phyloP scores from a whole-genome alignment of 2,888 invertebrate genomes.

The Melinopterus prodromus region DNA sequence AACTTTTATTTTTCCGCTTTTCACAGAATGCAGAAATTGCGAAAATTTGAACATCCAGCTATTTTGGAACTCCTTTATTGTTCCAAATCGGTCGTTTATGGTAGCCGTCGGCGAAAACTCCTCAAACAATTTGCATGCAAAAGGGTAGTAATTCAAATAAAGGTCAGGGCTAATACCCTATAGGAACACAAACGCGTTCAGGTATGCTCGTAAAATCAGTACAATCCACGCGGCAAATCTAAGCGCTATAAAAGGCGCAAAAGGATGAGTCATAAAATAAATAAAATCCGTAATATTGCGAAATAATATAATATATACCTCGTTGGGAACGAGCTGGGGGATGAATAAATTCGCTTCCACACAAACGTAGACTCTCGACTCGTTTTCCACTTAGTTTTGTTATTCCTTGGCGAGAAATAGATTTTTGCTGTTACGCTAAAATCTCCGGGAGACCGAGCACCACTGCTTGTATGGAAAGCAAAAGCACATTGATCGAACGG shows the following conservation, averaged over 20 bases:
- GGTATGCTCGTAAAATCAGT: background rate
- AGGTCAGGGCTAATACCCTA: conserved; percentile 20
- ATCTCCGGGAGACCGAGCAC: conserved; percentile 7
- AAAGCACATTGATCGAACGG: conserved; percentile 57
- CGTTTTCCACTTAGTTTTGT: background rate
- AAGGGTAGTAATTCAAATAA: conserved; percentile 22
- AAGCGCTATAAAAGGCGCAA: background rate
- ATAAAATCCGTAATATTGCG: background rate
- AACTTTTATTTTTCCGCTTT: too few relatives aligned
- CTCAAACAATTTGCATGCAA: conserved; percentile 12
- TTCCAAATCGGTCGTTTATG: background rate
- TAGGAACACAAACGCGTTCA: background rate
- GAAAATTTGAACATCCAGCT: too few relatives aligned
- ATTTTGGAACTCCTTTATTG: background rate
- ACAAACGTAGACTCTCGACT: conserved; percentile 22
- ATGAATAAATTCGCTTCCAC: conserved; percentile 29
- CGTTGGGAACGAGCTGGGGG: conserved; percentile 38
- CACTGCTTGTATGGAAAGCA: background rate
- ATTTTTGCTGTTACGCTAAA: background rate
- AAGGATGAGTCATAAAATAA: background rate
- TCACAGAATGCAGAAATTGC: too few relatives aligned
- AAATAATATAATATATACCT: conserved; percentile 32
- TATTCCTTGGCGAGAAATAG: background rate
- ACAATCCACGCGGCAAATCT: background rate
- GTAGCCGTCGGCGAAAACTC: background rate